Base-by-base conservation (phyloP, 1,140 invertebrate genomes). In the Papilio glaucus region DNA sequence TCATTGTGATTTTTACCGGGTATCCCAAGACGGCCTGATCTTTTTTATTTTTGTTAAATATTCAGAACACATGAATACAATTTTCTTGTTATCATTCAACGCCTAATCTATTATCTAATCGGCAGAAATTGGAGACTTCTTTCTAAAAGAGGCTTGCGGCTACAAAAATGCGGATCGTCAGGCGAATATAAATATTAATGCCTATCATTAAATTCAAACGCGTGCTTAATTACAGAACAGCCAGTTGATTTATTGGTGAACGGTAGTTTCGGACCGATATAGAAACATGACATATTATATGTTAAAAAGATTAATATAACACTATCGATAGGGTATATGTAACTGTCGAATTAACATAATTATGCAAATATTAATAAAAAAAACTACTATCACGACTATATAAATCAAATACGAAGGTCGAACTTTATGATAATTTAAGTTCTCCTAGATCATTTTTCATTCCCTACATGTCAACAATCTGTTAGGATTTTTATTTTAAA, bases 341-440 rank as follows among this genome's bases (percentile, higher is more conserved):
- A 24, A 53, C 49, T 24, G 49, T 53, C 49, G 10, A 53, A 53
- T 53, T 53, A 53, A 53, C 49, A 53, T 53, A 53, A 53, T 53
- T 53, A 53, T 53, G 49, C 49, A 4, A 12, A 53, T 21, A 21
- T 21, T 49, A 49, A 49, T 42, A n/a, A 15, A 49, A 49, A 18
- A 9, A 9, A 21, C n/a, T n/a, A 49, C 7, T 21, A 21, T 49
- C 3, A 49, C 15, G 21, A 24, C 21, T 24, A 49, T 49, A 21
- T n/a, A 21, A 49, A 21, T 49, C 1, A 15, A 18, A 49, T 49
- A 15, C 42, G n/a, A 21, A 21, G 18, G 21, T 24, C 49, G n/a
- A 49, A 49, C 3, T 49, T 21, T 18, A 49, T 18, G 13, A 4
- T 39, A 8, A n/a, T n/a, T 42, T 12, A 42, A n/a, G 10, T 13